These are phyloP conservation scores for Synanthedon formicaeformis DNA, from an alignment of 2,888 invertebrate genomes.

Conservation along the genomic window DNA sequence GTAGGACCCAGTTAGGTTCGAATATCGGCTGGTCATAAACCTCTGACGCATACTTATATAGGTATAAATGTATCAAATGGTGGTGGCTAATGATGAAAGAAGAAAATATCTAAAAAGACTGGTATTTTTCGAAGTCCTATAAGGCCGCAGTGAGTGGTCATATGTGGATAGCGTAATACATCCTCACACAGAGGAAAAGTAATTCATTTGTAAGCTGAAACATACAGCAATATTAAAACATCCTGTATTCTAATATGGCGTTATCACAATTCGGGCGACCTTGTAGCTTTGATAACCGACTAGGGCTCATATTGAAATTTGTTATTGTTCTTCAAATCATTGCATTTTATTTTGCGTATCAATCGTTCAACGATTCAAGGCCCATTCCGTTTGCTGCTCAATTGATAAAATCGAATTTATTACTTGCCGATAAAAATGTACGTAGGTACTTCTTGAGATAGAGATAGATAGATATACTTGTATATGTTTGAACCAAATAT, in stretches of 20 bases:
- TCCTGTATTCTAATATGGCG: constrained; percentile 48
- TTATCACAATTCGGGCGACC: constrained; percentile 56
- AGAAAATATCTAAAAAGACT: too few species aligned
- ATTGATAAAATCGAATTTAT: neutral
- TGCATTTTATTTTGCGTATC: constrained; percentile 5
- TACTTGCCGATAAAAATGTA: neutral
- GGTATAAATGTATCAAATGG: too few species aligned
- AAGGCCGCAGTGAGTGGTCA: too few species aligned
- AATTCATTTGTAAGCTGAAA: constrained; percentile 7
- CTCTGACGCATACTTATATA: too few species aligned
- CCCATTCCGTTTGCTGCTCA: neutral
- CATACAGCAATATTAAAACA: constrained; percentile 13
- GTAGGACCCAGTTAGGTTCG: too few species aligned
- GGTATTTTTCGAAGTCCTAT: too few species aligned
- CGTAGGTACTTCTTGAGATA: neutral
- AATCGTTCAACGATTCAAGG: neutral
- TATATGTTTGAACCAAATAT: too few species aligned
- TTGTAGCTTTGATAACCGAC: constrained; percentile 48
- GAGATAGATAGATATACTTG: too few species aligned
- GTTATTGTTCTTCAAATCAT: constrained; percentile 6
- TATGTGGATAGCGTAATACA: too few species aligned
- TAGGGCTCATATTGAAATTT: constrained; percentile 10
- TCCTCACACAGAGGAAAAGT: neutral
- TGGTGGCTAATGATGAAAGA: too few species aligned
- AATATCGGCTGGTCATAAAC: too few species aligned